Conservation (phyloP, 2,113 vertebrate genomes). For the Chauna torquata region DNA sequence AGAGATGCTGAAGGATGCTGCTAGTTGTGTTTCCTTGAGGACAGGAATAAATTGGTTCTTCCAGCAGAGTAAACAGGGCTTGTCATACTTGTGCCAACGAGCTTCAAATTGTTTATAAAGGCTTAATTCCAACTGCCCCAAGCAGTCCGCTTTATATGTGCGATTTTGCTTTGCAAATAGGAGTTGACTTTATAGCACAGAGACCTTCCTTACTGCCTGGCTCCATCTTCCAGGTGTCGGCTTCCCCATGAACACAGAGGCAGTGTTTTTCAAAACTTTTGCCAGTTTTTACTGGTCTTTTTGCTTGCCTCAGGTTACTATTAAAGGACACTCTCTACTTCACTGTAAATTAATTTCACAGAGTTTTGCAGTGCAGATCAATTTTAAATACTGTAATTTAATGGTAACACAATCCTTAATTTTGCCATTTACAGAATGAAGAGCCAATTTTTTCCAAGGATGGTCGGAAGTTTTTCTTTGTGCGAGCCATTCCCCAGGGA, state of each 20-base stretch:
- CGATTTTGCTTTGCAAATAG: neutral
- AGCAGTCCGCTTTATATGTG: neutral
- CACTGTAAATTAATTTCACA: neutral
- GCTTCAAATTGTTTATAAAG: neutral
- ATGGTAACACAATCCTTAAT: neutral
- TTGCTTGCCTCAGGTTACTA: neutral
- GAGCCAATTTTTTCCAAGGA: conserved; percentile 92
- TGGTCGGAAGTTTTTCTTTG: conserved; percentile 91
- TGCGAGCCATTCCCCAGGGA: conserved; percentile 90
- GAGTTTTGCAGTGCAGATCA: neutral
- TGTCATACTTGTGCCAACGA: neutral
- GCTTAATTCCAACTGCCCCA: neutral
- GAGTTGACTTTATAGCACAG: neutral
- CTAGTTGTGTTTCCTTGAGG: neutral
- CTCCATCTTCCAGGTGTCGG: neutral
- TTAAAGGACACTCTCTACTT: neutral
- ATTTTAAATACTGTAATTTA: neutral
- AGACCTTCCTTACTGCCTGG: neutral
- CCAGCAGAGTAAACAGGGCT: neutral
- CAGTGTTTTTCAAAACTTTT: neutral
- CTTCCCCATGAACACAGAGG: neutral
- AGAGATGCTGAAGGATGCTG: neutral
- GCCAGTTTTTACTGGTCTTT: neutral
- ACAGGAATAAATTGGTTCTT: neutral
- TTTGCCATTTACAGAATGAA: conserved; percentile 82